Base-by-base conservation (phyloP, 1,140 invertebrate genomes). In the Araneus ventricosus region DNA sequence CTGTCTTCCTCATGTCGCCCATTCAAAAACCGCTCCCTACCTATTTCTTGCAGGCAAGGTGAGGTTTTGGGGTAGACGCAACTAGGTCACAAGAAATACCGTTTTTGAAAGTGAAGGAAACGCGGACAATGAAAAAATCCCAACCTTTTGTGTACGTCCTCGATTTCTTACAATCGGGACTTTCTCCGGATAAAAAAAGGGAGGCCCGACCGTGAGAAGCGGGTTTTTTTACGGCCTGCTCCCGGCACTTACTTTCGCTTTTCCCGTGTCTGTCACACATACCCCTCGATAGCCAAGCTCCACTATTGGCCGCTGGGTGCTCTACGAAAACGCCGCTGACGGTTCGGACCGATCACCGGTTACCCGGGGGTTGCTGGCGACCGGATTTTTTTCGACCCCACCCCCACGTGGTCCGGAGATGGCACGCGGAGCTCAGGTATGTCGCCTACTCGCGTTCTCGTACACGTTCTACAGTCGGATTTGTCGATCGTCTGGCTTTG, bases 111-210 rank as follows among this genome's bases (percentile, higher is more conserved):
- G 91, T 88, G 91, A 88, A 93, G 67, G 85, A 87, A 93, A 88
- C 24, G 61, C 85, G 20, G 22, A 86, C 59, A 61, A 93, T 86
- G 41, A 90, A 87, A 93, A 84, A 80, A 86, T 59, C 63, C 91
- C 91, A 80, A 45, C 67, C 85, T 93, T 88, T 93, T 93, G 91
- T 93, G 45, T 14, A 17, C 75, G 91, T 24, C 82, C 91, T 93
- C 91, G 91, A 86, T 93, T 93, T 88, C 91, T 93, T 92, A 86
- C 90, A 87, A 93, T 93, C 70, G 91, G n/a, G 57, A 93, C 91
- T 93, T 93, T 93, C 91, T 93, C 91, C 91, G 80, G 27, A 27
- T 30, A 63, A 67, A 67, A 45, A 82, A 57, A 27, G 84, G 84
- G 84, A 52, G 45, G 4, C 67, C 39, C 75, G 75, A 90, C 82